These are phyloP conservation scores for Drosophila anceps DNA, from an alignment of 2,888 invertebrate genomes.

Conservation along the genomic window DNA sequence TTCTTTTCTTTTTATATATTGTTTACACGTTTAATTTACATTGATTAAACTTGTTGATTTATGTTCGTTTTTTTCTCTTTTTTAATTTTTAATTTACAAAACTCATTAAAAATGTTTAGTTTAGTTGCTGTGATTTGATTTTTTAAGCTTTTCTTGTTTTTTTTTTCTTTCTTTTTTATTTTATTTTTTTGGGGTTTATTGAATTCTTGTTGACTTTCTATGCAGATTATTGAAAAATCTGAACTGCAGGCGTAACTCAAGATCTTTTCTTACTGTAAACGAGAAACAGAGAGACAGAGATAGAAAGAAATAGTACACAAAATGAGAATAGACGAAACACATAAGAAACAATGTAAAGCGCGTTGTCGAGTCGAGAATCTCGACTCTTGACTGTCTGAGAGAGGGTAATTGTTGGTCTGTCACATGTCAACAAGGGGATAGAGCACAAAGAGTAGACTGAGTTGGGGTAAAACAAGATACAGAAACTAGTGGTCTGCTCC, in stretches of 20 bases:
- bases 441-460: constrained; percentile 44
- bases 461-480: constrained; percentile 42
- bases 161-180: constrained; percentile 37
- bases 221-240: constrained; percentile 97
- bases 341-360: constrained; percentile 44
- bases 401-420: constrained; percentile 27
- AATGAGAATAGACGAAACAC: constrained; percentile 54
- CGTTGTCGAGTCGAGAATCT: constrained; percentile 36
- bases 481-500: constrained; percentile 42
- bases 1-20: constrained; percentile 49
- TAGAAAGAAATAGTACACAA: constrained; percentile 60
- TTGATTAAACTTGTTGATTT: constrained; percentile 38
- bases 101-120: constrained; percentile 75
- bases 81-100: constrained; percentile 69
- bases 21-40: constrained; percentile 68
- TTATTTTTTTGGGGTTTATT: constrained; percentile 86
- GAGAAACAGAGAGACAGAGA: constrained; percentile 64
- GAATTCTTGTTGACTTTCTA: constrained; percentile 95
- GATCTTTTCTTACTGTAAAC: constrained; percentile 95
- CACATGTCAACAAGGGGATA: constrained; percentile 29
- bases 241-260: constrained; percentile 97
- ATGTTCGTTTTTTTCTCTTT: constrained; percentile 31
- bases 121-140: constrained; percentile 60
- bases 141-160: constrained; percentile 50
- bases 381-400: constrained; percentile 27